Evolutionary conservation across 2,888 invertebrate species (phyloP), one percentile per base, ranked within the genome.

Genomic region (Drosophila emarginata): DNA sequence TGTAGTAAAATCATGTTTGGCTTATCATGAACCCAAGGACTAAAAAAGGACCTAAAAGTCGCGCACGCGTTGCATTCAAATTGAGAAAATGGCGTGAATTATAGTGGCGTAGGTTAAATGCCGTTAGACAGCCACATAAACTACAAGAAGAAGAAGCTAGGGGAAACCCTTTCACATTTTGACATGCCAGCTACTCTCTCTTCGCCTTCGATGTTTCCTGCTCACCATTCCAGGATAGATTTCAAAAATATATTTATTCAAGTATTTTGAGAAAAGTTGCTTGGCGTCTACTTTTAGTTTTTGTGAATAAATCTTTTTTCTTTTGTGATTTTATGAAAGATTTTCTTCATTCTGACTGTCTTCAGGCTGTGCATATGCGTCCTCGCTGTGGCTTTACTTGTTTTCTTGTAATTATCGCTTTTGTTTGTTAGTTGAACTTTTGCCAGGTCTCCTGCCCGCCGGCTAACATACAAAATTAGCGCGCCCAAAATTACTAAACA

Each of bases 1-100:
- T 90, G 90, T 90, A 87, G 88, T 91, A 87, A 90, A 91, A 90
- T 89, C 87, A 89, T 89, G 90, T 88, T 90, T 85, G 87, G 80
- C 87, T 88, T 85, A 89, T 89, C 86, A 86, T 78, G 76, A 85
- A 72, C 79, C 79, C 69, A 28, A 40, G 45, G 65, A 45, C 15
- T 61, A 73, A 65, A 61, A 59, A 60, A 53, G 71, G 63, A 50
- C 54, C 64, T 28, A 7, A n/a, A 15, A 18, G 80, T 45, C 60
- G 54, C 73, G 72, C 72, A 79, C 73, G 73, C 80, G 78, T 78
- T 84, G 83, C 90, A 87, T 89, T 88, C 83, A 84, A 85, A 90
- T 83, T 79, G 84, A 74, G 68, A 78, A 83, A 54, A 78, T 66
- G 83, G 88, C 84, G 89, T 85, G 88, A 90, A 90, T 91, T 90